A percentile compares a stretch with the other conserved stretches of the same genome.
phyloP scores from a whole-genome alignment of 2,888 invertebrate genomes.

The Eulithis prunata region DNA sequence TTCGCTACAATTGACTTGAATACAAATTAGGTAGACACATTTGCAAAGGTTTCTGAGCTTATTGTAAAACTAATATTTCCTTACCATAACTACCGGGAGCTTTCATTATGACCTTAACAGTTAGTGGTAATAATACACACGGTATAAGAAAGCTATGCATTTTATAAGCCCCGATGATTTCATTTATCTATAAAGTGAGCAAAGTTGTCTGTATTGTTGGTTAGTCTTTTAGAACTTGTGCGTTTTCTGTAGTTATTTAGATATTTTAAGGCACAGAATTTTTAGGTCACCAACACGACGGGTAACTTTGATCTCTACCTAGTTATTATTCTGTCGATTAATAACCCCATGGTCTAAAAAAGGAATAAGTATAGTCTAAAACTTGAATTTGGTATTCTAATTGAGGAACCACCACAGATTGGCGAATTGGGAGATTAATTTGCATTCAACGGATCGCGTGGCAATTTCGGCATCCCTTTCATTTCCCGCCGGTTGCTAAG shows the following conservation, averaged over 20 bases:
- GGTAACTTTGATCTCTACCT: too few species aligned
- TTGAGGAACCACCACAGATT: slow-evolving; percentile 21
- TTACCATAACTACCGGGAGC: neutral
- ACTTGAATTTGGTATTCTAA: slow-evolving; percentile 27
- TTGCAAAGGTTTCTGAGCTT: slow-evolving; percentile 8
- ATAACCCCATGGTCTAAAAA: neutral
- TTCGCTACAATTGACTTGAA: slow-evolving; percentile 44
- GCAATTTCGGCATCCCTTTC: slow-evolving; percentile 15
- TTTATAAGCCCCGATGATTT: too few species aligned
- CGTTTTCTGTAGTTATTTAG: too few species aligned
- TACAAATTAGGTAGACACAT: slow-evolving; percentile 32
- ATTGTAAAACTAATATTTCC: neutral
- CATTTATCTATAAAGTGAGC: too few species aligned
- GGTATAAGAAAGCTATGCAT: too few species aligned
- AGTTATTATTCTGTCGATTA: slow-evolving; percentile 2
- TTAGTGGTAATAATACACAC: too few species aligned
- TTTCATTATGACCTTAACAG: too few species aligned
- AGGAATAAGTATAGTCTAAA: slow-evolving; percentile 1
- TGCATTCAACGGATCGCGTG: slow-evolving; percentile 19
- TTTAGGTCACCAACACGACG: too few species aligned
- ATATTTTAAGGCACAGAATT: too few species aligned
- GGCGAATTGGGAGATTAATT: slow-evolving; percentile 25
- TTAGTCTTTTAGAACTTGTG: too few species aligned
- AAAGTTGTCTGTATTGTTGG: too few species aligned
- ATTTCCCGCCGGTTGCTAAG: slow-evolving; percentile 7